A percentile compares a stretch with the other conserved stretches of the same genome.
These are phyloP conservation scores for Onychomys torridus DNA, from an alignment of 2,797 vertebrate species.

Conservation along the genomic window DNA sequence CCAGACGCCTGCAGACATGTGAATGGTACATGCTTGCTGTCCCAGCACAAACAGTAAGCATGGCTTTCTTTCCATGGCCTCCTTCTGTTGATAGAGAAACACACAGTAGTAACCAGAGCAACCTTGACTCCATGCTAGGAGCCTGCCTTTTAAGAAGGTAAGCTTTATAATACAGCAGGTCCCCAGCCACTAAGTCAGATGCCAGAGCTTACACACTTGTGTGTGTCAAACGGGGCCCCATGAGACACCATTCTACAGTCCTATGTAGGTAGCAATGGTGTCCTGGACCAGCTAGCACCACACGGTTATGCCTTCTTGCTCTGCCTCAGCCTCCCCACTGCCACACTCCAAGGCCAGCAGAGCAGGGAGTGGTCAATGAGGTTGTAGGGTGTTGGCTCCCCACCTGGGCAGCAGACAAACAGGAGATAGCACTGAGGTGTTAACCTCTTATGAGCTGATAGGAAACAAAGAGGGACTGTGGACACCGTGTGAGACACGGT, in stretches of 20 bases:
- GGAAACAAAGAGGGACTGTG: not conserved
- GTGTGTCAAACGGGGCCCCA: not conserved
- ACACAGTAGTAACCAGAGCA: conserved; percentile 47
- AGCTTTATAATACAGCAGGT: not conserved
- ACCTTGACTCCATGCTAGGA: not conserved
- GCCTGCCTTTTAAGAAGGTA: not conserved
- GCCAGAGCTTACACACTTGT: not conserved
- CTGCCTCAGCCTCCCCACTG: not conserved
- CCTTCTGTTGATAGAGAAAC: not conserved
- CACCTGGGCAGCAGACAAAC: not conserved
- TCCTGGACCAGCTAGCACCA: not conserved
- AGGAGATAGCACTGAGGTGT: not conserved
- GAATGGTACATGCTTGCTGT: rapidly evolving
- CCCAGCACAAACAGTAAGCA: not conserved
- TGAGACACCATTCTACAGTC: not conserved
- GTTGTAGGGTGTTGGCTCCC: not conserved
- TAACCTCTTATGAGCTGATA: not conserved
- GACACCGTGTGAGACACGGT: not conserved
- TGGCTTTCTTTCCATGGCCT: conserved; percentile 30
- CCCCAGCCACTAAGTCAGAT: not conserved
- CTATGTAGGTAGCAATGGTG: not conserved
- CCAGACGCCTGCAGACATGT: not conserved
- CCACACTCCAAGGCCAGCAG: not conserved
- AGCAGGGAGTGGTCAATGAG: not conserved
- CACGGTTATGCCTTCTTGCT: not conserved